phyloP scores from a whole-genome alignment of 35 echinoderm and acorn worm genomes.

The Nesometra sesokonis region DNA sequence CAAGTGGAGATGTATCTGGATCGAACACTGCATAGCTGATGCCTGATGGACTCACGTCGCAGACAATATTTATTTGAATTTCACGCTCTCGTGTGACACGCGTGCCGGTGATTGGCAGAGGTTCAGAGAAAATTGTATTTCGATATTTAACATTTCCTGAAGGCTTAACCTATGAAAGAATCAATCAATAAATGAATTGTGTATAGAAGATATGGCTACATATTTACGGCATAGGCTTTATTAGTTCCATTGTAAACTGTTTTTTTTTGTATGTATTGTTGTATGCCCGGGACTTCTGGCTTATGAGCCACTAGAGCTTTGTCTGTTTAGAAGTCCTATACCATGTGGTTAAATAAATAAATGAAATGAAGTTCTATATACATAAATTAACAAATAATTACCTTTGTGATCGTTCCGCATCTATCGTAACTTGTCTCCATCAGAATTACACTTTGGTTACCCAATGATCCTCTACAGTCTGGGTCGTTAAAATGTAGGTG shows the following conservation, averaged over 20 bases:
- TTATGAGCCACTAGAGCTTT: too few relatives aligned
- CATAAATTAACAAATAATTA: too few relatives aligned
- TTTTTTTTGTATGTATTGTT: too few relatives aligned
- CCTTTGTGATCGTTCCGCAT: background rate
- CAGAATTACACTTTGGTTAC: background rate
- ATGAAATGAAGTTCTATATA: too few relatives aligned
- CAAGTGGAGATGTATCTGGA: background rate
- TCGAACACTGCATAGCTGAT: background rate
- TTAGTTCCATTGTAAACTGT: too few relatives aligned
- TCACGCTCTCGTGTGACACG: background rate
- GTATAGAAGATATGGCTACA: too few relatives aligned
- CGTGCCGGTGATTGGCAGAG: background rate
- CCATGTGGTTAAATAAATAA: too few relatives aligned
- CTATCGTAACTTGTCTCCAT: background rate
- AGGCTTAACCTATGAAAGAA: background rate
- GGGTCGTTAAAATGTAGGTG: background rate
- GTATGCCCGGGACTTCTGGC: too few relatives aligned
- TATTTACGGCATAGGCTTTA: too few relatives aligned
- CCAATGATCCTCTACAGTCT: background rate
- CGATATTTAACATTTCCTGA: background rate
- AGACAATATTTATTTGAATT: background rate
- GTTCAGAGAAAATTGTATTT: background rate
- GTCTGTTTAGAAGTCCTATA: too few relatives aligned
- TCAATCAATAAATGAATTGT: too few relatives aligned
- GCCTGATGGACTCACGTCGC: background rate